A percentile compares a stretch with the other conserved stretches of the same genome.
These are phyloP conservation scores for Achatina immaculata DNA, from an alignment of 1,140 invertebrate genomes.

Conservation along the genomic window DNA sequence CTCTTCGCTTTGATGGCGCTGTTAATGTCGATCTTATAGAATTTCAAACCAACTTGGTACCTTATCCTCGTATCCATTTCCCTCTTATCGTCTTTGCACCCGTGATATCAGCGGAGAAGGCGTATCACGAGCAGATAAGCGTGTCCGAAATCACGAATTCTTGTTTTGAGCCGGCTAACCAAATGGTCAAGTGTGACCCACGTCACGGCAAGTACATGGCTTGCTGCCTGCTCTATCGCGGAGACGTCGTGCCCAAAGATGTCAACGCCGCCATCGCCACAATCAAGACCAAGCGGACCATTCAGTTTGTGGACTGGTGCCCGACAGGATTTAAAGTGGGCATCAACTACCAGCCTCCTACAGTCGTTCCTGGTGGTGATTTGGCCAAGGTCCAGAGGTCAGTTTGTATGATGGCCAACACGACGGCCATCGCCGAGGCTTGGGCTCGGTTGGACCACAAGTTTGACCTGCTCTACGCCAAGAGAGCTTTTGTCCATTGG, in stretches of 20 bases:
- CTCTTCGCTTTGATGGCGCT: constrained; percentile 84
- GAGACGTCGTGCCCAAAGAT: constrained; percentile 33
- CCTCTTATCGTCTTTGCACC: constrained; percentile 61
- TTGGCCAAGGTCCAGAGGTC: constrained; percentile 3
- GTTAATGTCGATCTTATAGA: constrained; percentile 86
- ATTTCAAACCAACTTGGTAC: constrained; percentile 77
- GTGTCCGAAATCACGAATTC: constrained; percentile 80
- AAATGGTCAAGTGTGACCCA: no score
- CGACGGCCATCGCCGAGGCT: no score
- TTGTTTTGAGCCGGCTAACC: constrained; percentile 89
- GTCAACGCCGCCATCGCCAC: constrained; percentile 60
- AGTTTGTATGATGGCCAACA: constrained; percentile 31
- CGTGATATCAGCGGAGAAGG: constrained; percentile 63
- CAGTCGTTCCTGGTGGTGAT: no score
- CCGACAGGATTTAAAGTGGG: no score
- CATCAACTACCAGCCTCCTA: no score
- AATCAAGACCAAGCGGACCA: constrained; percentile 85
- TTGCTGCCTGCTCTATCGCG: no score
- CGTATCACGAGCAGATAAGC: constrained; percentile 66
- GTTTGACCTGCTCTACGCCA: no score
- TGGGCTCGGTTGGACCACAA: no score
- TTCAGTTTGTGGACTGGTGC: no score
- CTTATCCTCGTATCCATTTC: constrained; percentile 55
- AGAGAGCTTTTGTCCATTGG: no score
- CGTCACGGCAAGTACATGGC: no score